These are phyloP conservation scores for Parasteatoda lunata DNA, from an alignment of 2,888 invertebrate species.

Conservation along the genomic window DNA sequence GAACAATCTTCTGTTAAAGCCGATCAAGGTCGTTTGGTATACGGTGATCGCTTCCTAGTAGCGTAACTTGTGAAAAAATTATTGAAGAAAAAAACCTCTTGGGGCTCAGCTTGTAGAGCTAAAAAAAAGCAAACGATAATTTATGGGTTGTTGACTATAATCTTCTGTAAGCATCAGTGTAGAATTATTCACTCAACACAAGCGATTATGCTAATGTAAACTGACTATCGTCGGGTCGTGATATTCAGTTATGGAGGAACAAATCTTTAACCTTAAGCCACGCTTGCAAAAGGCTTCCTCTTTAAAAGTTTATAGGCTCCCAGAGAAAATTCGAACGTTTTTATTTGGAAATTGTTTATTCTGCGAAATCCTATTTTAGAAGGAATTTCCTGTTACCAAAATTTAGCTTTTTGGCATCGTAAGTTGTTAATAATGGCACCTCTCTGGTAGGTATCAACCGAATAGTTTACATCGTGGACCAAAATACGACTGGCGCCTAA, in stretches of 20 bases:
- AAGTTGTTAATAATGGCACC: slow-evolving; percentile 42
- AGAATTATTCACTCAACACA: slow-evolving; percentile 65
- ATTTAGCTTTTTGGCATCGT: slow-evolving; percentile 49
- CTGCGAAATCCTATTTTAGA: slow-evolving; percentile 20
- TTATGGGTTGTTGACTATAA: slow-evolving; percentile 65
- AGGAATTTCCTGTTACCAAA: slow-evolving; percentile 38
- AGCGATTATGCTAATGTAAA: slow-evolving; percentile 61
- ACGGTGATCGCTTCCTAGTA: slow-evolving; percentile 48
- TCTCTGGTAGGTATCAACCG: slow-evolving; percentile 4
- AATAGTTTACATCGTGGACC: slow-evolving; percentile 2
- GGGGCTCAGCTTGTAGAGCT: slow-evolving; percentile 38
- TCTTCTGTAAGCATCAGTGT: slow-evolving; percentile 62
- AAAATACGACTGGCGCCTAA: background rate
- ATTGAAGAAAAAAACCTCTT: slow-evolving; percentile 22
- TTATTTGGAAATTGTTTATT: slow-evolving; percentile 17
- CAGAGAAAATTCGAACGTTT: slow-evolving; percentile 12
- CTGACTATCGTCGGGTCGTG: slow-evolving; percentile 47
- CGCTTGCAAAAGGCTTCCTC: slow-evolving; percentile 19
- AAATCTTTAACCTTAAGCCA: slow-evolving; percentile 54
- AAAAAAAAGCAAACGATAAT: slow-evolving; percentile 41
- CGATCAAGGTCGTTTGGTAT: slow-evolving; percentile 57
- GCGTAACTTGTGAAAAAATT: slow-evolving; percentile 29
- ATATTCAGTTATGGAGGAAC: slow-evolving; percentile 53
- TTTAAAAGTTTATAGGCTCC: slow-evolving; percentile 14
- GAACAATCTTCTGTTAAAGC: slow-evolving; percentile 34